phyloP scores from a whole-genome alignment of 2,888 invertebrate species.

The Megalurothrips usitatus region DNA sequence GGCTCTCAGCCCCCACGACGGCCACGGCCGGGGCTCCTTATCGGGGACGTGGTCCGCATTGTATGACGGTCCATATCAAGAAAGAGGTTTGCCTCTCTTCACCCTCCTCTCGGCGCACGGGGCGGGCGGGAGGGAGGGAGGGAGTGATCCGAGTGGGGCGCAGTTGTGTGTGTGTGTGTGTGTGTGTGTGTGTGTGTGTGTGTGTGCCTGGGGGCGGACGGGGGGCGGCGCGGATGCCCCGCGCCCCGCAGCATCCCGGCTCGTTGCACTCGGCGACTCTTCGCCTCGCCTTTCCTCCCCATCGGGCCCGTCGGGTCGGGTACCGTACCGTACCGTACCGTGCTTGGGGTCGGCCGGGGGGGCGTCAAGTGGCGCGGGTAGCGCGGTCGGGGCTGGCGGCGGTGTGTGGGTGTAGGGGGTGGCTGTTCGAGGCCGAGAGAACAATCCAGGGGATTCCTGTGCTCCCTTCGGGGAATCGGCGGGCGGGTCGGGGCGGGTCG shows the following conservation, averaged over 20 bases:
- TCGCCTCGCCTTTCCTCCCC: background rate
- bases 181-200: background rate
- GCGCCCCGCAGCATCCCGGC: background rate
- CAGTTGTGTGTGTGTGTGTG: background rate
- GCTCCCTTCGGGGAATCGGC: background rate
- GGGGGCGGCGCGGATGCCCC: background rate
- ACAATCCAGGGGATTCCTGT: background rate
- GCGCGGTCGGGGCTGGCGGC: background rate
- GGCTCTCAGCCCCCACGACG: too few relatives aligned
- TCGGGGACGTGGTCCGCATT: background rate
- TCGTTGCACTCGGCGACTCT: background rate
- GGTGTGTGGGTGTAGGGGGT: background rate
- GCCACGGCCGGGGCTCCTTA: background rate
- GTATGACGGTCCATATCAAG: background rate
- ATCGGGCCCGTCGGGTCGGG: background rate
- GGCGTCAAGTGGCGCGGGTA: background rate
- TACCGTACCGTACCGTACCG: background rate
- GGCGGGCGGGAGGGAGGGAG: too few relatives aligned
- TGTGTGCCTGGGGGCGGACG: background rate
- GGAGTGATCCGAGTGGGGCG: too few relatives aligned
- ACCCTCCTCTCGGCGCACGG: too few relatives aligned
- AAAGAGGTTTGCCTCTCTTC: too few relatives aligned
- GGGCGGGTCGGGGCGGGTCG: background rate
- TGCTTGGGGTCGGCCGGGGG: background rate
- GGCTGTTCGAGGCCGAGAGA: background rate